These are phyloP conservation scores for Dasyurus viverrinus DNA, from an alignment of 2,113 vertebrate genomes.

Conservation along the genomic window DNA sequence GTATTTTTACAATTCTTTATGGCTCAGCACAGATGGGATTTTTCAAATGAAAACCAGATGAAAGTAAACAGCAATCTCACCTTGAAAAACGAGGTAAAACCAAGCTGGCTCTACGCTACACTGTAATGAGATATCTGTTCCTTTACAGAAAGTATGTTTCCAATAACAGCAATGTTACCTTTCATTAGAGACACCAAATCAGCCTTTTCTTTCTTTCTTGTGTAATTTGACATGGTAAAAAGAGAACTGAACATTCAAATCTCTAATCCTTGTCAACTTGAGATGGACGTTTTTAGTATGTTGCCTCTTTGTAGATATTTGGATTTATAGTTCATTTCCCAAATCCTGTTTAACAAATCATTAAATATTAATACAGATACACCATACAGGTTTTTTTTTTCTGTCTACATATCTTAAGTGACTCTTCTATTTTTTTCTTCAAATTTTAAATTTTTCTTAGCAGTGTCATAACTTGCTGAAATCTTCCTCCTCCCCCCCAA, in stretches of 20 bases:
- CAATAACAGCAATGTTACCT: conserved; percentile 77
- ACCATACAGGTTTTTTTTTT: conserved; percentile 57
- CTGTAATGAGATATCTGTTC: conserved; percentile 62
- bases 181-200: conserved; percentile 73
- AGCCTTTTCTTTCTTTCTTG: conserved; percentile 68
- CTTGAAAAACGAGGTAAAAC: conserved; percentile 73
- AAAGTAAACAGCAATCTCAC: conserved; percentile 73
- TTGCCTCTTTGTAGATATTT: conserved; percentile 59
- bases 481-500: conserved; percentile 10
- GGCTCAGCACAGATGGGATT: conserved; percentile 76
- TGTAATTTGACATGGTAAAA: conserved; percentile 67
- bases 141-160: conserved; percentile 69
- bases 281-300: conserved; percentile 70
- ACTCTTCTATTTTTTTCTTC: conserved; percentile 68
- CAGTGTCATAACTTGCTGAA: conserved; percentile 59
- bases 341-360: conserved; percentile 78
- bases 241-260: conserved; percentile 65
- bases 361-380: conserved; percentile 79
- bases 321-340: conserved; percentile 73
- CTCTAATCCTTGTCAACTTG: conserved; percentile 65
- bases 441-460: conserved; percentile 64
- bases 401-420: conserved; percentile 67
- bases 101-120: conserved; percentile 28
- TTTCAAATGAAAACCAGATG: conserved; percentile 82
- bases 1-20: conserved; percentile 79